phyloP scores from a whole-genome alignment of 2,888 invertebrate genomes.

The Pachliopta kotzebuea region DNA sequence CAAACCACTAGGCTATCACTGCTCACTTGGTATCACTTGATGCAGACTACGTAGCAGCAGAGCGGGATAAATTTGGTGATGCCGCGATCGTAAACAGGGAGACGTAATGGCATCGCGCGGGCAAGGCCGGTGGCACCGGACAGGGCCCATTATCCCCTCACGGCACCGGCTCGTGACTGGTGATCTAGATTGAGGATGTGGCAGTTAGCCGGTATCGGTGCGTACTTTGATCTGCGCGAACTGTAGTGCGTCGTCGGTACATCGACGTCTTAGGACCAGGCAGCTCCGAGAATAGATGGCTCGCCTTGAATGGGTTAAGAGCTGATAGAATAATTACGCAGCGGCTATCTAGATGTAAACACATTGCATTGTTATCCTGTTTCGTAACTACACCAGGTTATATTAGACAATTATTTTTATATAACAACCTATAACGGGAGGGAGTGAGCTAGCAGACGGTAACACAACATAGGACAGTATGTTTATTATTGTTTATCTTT shows the following conservation, averaged over 20 bases:
- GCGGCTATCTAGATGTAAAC: not conserved
- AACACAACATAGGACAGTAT: too few relatives aligned
- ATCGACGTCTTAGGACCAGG: not conserved
- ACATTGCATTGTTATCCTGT: not conserved
- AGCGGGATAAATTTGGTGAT: too few relatives aligned
- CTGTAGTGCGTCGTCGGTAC: slow-evolving; percentile 10
- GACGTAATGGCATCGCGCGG: not conserved
- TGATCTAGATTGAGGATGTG: slow-evolving; percentile 29
- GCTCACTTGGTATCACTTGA: too few relatives aligned
- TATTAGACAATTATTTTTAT: too few relatives aligned
- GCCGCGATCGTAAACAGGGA: too few relatives aligned
- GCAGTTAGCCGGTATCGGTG: slow-evolving; percentile 18
- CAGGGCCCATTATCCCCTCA: slow-evolving; percentile 20
- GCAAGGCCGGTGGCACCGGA: slow-evolving; percentile 25
- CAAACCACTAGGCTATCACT: too few relatives aligned
- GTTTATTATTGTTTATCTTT: too few relatives aligned
- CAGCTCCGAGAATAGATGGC: slow-evolving; percentile 16
- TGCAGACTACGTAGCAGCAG: not conserved
- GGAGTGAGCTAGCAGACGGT: too few relatives aligned
- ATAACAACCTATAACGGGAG: too few relatives aligned
- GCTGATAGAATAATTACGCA: not conserved
- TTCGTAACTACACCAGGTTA: not conserved
- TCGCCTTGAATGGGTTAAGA: not conserved
- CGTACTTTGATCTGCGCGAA: slow-evolving; percentile 23
- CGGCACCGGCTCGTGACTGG: slow-evolving; percentile 21